These are phyloP conservation scores for Mythimna impura DNA, from an alignment of 2,888 invertebrate genomes.

Conservation along the genomic window DNA sequence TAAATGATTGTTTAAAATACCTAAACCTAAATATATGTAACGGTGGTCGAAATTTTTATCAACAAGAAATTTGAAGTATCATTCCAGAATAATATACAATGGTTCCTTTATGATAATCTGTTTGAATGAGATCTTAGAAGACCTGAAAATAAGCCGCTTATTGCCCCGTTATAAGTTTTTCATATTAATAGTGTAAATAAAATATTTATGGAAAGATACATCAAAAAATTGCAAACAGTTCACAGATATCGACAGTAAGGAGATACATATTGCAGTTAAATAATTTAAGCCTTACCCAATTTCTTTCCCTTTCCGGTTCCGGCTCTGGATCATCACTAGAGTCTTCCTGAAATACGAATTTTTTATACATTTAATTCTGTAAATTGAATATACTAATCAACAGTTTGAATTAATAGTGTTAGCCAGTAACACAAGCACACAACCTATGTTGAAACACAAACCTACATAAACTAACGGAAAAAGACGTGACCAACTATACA, in stretches of 20 bases:
- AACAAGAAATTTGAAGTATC: neutral
- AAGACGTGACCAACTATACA: neutral
- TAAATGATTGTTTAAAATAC: neutral
- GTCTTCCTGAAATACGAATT: conserved; percentile 77
- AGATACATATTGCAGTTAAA: neutral
- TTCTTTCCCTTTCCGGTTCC: conserved; percentile 82
- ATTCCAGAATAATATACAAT: neutral
- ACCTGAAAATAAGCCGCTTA: conserved; percentile 4
- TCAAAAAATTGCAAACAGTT: conserved; percentile 7
- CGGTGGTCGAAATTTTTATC: too few relatives aligned
- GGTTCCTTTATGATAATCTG: neutral
- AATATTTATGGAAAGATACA: conserved; percentile 8
- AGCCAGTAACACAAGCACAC: neutral
- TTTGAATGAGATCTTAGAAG: neutral
- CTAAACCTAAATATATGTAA: neutral
- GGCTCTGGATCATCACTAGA: conserved; percentile 83
- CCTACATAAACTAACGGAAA: neutral
- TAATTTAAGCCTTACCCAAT: conserved; percentile 74
- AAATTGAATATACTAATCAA: conserved; percentile 9
- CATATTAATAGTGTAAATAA: conserved; percentile 9
- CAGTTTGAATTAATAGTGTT: neutral
- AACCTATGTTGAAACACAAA: neutral
- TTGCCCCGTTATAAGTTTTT: neutral
- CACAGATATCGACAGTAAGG: neutral
- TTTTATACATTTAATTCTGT: conserved; percentile 17